Evolutionary conservation across 2,888 invertebrate genomes (phyloP).

Genomic region (Kuschelorhynchus macadamiae): DNA sequence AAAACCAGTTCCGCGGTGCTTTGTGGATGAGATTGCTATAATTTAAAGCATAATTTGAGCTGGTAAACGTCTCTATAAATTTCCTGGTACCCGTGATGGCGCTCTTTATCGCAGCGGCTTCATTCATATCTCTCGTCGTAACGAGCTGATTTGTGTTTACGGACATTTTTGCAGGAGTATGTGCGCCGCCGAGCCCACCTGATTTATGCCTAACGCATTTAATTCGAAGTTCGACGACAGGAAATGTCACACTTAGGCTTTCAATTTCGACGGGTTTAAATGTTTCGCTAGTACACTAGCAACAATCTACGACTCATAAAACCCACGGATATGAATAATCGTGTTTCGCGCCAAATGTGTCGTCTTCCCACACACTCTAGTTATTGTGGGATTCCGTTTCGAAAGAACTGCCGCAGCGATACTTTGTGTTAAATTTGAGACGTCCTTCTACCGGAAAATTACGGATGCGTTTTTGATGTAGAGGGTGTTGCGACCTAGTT

Average conservation of each 20-base stretch:
- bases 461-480: too few relatives aligned
- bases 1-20: slow-evolving; percentile 22
- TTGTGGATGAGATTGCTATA: slow-evolving; percentile 11
- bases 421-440: too few relatives aligned
- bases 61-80: slow-evolving; percentile 24
- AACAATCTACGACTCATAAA: slow-evolving; percentile 1
- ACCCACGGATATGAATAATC: slow-evolving; percentile 3
- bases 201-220: neutral
- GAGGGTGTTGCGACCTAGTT: too few relatives aligned
- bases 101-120: slow-evolving; percentile 13
- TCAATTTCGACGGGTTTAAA: slow-evolving; percentile 3
- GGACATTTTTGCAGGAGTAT: slow-evolving; percentile 7
- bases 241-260: slow-evolving; percentile 9
- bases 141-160: slow-evolving; percentile 17
- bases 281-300: neutral
- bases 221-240: slow-evolving; percentile 9
- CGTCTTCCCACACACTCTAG: neutral
- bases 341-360: neutral
- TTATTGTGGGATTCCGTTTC: neutral
- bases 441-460: too few relatives aligned
- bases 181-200: neutral
- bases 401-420: too few relatives aligned
- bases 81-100: slow-evolving; percentile 6
- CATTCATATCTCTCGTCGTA: slow-evolving; percentile 4
- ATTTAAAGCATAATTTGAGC: slow-evolving; percentile 27